Conservation (phyloP, 2,113 vertebrate species). For the Corvus moneduloides region DNA sequence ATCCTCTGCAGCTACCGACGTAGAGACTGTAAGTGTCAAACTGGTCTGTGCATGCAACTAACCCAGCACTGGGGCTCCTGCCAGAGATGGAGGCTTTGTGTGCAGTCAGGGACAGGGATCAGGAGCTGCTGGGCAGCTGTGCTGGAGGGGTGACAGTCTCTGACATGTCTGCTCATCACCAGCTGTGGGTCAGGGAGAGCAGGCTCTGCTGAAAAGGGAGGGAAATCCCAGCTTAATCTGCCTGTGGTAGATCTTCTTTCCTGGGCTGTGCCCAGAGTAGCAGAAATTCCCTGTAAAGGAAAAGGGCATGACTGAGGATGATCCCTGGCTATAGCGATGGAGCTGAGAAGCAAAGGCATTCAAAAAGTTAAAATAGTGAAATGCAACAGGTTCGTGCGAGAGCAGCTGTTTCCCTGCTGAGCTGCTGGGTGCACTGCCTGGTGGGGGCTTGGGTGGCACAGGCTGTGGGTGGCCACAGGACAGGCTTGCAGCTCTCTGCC, state of each 20-base stretch:
- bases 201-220: not conserved
- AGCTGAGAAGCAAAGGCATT: not conserved
- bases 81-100: not conserved
- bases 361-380: not conserved
- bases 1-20: not conserved
- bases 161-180: not conserved
- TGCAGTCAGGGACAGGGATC: not conserved
- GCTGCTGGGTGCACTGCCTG: not conserved
- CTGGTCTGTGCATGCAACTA: not conserved
- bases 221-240: not conserved
- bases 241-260: not conserved
- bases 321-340: not conserved
- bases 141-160: not conserved
- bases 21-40: not conserved
- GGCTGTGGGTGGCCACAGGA: not conserved
- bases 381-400: not conserved
- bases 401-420: not conserved
- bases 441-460: not conserved
- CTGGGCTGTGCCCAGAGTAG: not conserved
- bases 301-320: not conserved
- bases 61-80: not conserved
- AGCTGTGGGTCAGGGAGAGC: rapidly evolving
- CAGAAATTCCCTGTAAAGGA: not conserved
- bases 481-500: not conserved
- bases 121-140: not conserved